Evolutionary conservation across 2,797 vertebrate species (phyloP), one percentile per base, ranked within the genome.

Genomic region (Alectoris magna): DNA sequence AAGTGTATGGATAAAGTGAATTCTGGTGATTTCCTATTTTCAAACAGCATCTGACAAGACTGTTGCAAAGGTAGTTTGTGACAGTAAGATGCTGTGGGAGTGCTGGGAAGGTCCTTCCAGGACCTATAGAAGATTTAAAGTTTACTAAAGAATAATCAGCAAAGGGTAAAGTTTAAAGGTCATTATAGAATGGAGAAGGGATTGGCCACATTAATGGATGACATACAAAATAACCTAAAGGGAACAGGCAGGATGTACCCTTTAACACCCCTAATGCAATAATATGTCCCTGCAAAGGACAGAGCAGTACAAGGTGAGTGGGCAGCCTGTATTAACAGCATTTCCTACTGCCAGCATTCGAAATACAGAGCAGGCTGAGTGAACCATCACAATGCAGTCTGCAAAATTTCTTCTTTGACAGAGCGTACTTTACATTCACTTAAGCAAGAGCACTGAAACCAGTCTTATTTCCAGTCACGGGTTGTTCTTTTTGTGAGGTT

Each of bases 381-480:
- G 38, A 38, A 59, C 59, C 59, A 63, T 31, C 36, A 49, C 11
- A 29, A 62, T 11, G 9, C 23, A 56, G 7, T 14, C 68, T 76
- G 18, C n/a, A 34, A 55, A 44, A 39, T 22, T 39, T 62, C 39
- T 68, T 41, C 48, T 12, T 27, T 41, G 41, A 53, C 53, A 67
- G 18, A 22, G 15, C 0, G 0, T 11, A 6, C 26, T 43, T 83
- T 17, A 59, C 58, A 38, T 51, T 17, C 41, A 59, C 31, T 68
- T 15, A 14, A 27, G 64, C 44, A 86, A 60, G 66, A 74, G 4
- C 6, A 38, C 1, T 41, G 19, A 90, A 88, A 29, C 18, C 64
- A 91, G 6, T 59, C 24, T 83, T 8, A 38, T 39, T 93, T 76
- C 38, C 16, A 63, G 19, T 14, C 41, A 49, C 4, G 0, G 26